Conservation (phyloP, 2,888 invertebrate genomes). For the Emmelina monodactyla region DNA sequence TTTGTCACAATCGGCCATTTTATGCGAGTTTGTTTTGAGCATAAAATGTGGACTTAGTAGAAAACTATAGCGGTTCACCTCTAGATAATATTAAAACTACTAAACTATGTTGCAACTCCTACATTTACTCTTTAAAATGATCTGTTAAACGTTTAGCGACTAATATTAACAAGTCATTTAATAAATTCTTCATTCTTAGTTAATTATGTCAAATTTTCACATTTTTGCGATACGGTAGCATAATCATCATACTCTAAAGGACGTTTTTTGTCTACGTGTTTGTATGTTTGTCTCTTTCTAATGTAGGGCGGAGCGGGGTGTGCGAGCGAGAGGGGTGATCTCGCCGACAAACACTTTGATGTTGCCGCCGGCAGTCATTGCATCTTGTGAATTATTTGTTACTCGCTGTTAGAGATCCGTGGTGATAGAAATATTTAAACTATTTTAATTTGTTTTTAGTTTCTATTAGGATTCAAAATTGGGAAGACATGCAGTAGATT, state of each 20-base stretch:
- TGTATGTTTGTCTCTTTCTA: slow-evolving; percentile 1
- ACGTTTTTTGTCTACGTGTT: slow-evolving; percentile 33
- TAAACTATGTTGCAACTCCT: no score
- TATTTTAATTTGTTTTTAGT: no score
- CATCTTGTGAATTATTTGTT: slow-evolving; percentile 41
- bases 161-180: not conserved
- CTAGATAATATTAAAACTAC: no score
- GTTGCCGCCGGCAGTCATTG: slow-evolving; percentile 50
- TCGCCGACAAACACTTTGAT: slow-evolving; percentile 47
- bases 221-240: not conserved
- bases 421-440: slow-evolving; percentile 5
- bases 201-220: slow-evolving; percentile 1
- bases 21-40: no score
- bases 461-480: no score
- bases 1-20: no score
- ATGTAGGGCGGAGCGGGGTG: slow-evolving; percentile 6
- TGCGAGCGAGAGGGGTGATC: slow-evolving; percentile 26
- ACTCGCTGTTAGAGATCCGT: not conserved
- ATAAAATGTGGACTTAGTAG: no score
- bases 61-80: no score
- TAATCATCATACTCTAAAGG: slow-evolving; percentile 23
- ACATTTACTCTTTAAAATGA: no score
- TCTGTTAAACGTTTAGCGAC: not conserved
- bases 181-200: not conserved
- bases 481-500: no score